Evolutionary conservation across 2,888 invertebrate species (phyloP), one percentile per base, ranked within the genome.

Genomic region (Biston betularia): DNA sequence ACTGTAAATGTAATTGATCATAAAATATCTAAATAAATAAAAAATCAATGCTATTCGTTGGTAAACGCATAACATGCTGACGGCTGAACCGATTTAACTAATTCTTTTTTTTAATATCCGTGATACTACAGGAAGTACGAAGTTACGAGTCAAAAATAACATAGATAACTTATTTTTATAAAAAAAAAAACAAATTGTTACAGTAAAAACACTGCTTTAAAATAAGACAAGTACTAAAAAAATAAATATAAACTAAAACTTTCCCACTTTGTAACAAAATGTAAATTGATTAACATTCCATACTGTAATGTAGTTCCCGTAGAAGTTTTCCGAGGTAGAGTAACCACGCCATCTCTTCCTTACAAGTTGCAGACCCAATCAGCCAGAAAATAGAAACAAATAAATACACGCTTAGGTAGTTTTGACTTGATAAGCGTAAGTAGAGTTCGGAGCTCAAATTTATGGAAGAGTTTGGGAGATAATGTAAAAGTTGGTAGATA

Each of bases 341-440:
- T 78, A 84, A 83, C 78, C 80, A 78, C 77, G 74, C 80, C 80
- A 83, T 80, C 83, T 84, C 84, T 85, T 85, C 78, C 82, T 74
- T 74, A 69, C 78, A 88, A 89, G 85, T 90, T 90, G 79, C 78
- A 69, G 86, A 89, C 85, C 86, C 89, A 91, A 92, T 92, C 92
- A 92, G 79, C 81, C 84, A 85, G 85, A 89, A 92, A 92, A 92
- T 90, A 89, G 89, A 90, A 89, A 92, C 90, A 92, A 92, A 92
- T 90, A 92, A 90, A 89, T 89, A 89, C 83, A 87, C 86, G 84
- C 87, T 88, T 89, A 87, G 82, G 86, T 92, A 92, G 92, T 92
- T 92, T 88, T 89, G 89, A 90, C 87, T 91, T 85, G 89, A 90
- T 90, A 91, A 91, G 88, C 83, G 86, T 88, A 89, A 87, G 89